A percentile compares a stretch with the other conserved stretches of the same genome.
phyloP scores from a whole-genome alignment of 2,888 invertebrate species.

The Idaea straminata region DNA sequence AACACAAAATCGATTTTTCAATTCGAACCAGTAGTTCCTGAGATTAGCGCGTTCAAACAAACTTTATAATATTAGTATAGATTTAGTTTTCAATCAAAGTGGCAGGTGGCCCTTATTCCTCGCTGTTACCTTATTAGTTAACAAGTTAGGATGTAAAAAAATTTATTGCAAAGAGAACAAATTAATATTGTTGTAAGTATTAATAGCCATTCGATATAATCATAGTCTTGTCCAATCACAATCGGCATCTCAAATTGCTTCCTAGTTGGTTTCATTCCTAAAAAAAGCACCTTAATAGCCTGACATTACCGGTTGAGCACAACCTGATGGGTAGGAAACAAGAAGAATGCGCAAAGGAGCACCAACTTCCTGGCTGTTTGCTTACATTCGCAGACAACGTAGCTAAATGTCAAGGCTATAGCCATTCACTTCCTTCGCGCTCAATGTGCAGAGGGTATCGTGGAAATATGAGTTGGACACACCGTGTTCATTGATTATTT shows the following conservation, averaged over 20 bases:
- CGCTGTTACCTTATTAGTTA: too few species aligned
- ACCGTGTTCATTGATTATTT: neutral
- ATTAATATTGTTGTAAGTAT: neutral
- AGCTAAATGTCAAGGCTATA: slow-evolving; percentile 70
- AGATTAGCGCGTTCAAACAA: too few species aligned
- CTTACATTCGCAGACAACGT: slow-evolving; percentile 53
- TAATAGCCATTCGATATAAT: slow-evolving; percentile 30
- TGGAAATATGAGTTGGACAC: neutral
- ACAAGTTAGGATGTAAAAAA: too few species aligned
- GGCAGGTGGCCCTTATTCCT: too few species aligned
- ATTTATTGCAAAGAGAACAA: too few species aligned
- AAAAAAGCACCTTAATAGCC: slow-evolving; percentile 23
- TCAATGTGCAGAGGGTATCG: slow-evolving; percentile 11
- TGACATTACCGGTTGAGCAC: neutral
- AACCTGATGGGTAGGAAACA: slow-evolving; percentile 1
- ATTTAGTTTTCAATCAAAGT: too few species aligned
- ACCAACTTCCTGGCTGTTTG: slow-evolving; percentile 41
- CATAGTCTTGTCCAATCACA: slow-evolving; percentile 22
- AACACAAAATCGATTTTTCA: too few species aligned
- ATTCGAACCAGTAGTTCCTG: too few species aligned
- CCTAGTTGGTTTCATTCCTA: slow-evolving; percentile 13
- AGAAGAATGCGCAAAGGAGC: slow-evolving; percentile 10
- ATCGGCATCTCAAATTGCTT: slow-evolving; percentile 4
- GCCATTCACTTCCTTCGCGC: slow-evolving; percentile 72
- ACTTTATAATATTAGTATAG: too few species aligned